These are phyloP conservation scores for Lasiurus borealis DNA, from an alignment of 2,113 vertebrate genomes.

Conservation along the genomic window DNA sequence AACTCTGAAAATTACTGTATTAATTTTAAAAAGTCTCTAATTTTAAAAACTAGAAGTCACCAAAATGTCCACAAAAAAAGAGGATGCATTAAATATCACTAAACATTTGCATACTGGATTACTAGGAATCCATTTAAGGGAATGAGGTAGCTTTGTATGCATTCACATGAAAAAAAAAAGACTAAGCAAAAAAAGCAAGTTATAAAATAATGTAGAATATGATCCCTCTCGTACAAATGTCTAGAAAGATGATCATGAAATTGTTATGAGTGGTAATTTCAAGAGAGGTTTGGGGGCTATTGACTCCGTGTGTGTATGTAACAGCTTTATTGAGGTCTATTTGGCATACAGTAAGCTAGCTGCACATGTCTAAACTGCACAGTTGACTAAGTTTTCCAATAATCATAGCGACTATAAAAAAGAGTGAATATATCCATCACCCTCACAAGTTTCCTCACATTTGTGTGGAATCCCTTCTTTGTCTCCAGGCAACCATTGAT, in stretches of 20 bases:
- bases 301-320: neutral
- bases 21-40: neutral
- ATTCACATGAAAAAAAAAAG: neutral
- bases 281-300: neutral
- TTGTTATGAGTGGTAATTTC: neutral
- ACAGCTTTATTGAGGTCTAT: neutral
- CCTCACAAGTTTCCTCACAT: neutral
- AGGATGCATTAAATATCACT: neutral
- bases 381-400: neutral
- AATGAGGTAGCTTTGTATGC: neutral
- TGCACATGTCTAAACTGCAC: neutral
- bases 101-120: neutral
- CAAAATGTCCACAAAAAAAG: neutral
- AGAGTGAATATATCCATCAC: neutral
- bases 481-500: neutral
- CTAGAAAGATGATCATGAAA: neutral
- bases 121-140: neutral
- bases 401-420: neutral
- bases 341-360: neutral
- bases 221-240: neutral
- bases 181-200: neutral
- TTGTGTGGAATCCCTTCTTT: neutral
- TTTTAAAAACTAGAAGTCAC: neutral
- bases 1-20: neutral
- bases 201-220: neutral